These are phyloP conservation scores for Parapristionchus giblindavisi DNA, from an alignment of 2,888 invertebrate genomes.

Conservation along the genomic window DNA sequence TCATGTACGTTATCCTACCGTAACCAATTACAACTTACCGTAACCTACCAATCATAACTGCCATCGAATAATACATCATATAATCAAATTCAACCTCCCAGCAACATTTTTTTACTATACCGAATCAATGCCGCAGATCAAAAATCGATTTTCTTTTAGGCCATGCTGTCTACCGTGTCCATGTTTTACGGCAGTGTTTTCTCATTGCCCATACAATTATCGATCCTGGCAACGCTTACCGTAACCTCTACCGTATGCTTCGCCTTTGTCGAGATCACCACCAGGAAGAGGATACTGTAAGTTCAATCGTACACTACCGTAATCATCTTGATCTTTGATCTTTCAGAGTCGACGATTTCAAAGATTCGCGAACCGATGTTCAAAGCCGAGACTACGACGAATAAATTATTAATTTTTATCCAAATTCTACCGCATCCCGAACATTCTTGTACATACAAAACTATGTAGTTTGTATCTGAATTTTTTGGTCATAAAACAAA, in stretches of 20 bases:
- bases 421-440: no score
- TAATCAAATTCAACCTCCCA: background rate
- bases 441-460: no score
- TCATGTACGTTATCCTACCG: background rate
- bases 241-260: conserved; percentile 11
- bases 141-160: conserved; percentile 10
- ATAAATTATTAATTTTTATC: no score
- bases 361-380: no score
- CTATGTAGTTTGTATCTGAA: no score
- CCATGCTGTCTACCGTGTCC: conserved; percentile 30
- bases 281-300: conserved; percentile 13
- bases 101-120: background rate
- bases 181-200: conserved; percentile 36
- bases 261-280: conserved; percentile 16
- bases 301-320: no score
- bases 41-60: background rate
- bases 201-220: background rate
- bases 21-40: background rate
- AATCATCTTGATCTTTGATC: no score
- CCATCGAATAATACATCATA: background rate
- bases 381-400: no score
- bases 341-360: no score
- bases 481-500: no score
- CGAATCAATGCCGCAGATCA: background rate
- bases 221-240: conserved; percentile 15